Conservation (phyloP, 1,140 invertebrate species). For the Drosophila rufa region DNA sequence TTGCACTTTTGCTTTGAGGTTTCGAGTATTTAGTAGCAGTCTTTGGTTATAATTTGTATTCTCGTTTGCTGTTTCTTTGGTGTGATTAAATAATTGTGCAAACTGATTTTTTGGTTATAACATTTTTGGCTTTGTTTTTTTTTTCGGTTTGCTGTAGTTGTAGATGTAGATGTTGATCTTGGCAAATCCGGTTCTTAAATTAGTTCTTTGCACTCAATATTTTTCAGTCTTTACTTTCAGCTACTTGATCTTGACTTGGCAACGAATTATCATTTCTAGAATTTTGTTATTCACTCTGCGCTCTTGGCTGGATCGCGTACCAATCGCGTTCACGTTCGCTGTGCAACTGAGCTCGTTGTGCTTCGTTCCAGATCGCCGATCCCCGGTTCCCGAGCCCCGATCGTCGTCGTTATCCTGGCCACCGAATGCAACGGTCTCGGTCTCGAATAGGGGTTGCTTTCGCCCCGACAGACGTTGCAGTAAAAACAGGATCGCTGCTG, state of each 20-base stretch:
- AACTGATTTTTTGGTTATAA: constrained; percentile 38
- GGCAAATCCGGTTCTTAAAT: constrained; percentile 74
- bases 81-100: constrained; percentile 46
- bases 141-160: background rate
- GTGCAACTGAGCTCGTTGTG: constrained; percentile 71
- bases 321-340: constrained; percentile 70
- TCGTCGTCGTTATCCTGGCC: constrained; percentile 66
- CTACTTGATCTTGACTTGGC: constrained; percentile 23
- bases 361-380: constrained; percentile 77
- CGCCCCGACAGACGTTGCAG: constrained; percentile 18
- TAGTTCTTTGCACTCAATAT: constrained; percentile 69
- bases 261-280: constrained; percentile 34
- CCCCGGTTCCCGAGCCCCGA: constrained; percentile 39
- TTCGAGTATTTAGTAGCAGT: constrained; percentile 37
- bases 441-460: constrained; percentile 65
- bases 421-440: constrained; percentile 43
- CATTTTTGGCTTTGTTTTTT: constrained; percentile 41
- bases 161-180: constrained; percentile 39
- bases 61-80: constrained; percentile 57
- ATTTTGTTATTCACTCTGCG: constrained; percentile 30
- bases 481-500: constrained; percentile 54
- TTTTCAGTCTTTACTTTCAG: constrained; percentile 21
- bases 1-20: constrained; percentile 56
- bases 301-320: constrained; percentile 38
- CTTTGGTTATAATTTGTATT: constrained; percentile 56